Conservation (phyloP, 1,140 invertebrate species). For the Lepidurus packardi region DNA sequence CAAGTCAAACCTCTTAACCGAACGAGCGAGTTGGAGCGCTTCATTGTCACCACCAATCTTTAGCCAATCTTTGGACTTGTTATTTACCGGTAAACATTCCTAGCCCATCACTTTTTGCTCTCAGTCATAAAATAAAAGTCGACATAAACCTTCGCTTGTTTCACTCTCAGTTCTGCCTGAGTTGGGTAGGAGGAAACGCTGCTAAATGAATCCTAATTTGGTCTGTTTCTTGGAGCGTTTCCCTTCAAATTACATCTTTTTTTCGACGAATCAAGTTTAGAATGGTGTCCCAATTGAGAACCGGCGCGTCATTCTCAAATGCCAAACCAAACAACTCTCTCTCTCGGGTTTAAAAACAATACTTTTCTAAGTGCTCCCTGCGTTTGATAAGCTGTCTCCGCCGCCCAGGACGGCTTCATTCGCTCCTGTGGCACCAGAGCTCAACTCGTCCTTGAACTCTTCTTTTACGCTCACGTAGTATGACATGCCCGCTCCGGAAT, state of each 20-base stretch:
- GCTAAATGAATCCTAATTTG: not conserved
- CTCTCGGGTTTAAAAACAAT: not conserved
- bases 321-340: not conserved
- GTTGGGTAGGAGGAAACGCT: not conserved
- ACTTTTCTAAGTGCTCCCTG: conserved; percentile 3
- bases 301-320: not conserved
- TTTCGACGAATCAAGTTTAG: not conserved
- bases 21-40: conserved; percentile 4
- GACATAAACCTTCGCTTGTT: conserved; percentile 14
- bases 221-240: not conserved
- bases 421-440: not conserved
- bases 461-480: conserved; percentile 7
- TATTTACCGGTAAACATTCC: conserved; percentile 13
- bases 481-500: not conserved
- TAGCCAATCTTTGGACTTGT: not conserved
- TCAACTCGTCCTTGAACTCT: conserved; percentile 4
- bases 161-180: conserved; percentile 13
- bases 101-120: not conserved
- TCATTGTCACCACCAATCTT: not conserved
- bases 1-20: not conserved
- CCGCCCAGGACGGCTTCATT: not conserved
- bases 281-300: not conserved
- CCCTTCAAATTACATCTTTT: not conserved
- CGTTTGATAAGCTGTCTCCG: not conserved
- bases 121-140: not conserved